Evolutionary conservation across 2,113 vertebrate genomes (phyloP).

Genomic region (Abramis brama): DNA sequence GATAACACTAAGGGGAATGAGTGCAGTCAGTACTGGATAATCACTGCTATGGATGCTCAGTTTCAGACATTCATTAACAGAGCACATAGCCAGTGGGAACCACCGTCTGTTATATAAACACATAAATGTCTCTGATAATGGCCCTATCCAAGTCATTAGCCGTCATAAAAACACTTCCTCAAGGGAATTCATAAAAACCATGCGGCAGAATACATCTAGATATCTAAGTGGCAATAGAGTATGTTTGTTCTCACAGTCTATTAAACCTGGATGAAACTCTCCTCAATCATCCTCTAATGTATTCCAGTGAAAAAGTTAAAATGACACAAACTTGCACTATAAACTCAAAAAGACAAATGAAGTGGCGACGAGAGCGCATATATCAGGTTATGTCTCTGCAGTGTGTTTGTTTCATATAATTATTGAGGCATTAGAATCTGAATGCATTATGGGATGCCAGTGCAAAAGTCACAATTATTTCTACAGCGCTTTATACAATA

Average conservation of each 20-base stretch:
- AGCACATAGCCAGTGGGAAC: neutral
- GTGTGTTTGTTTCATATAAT: conserved; percentile 1
- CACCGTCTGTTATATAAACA: conserved; percentile 13
- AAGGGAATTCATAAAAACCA: conserved; percentile 9
- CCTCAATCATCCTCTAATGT: neutral
- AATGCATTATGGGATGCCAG: neutral
- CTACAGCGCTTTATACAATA: neutral
- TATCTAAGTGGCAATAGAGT: neutral
- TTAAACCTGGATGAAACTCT: neutral
- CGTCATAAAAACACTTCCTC: neutral
- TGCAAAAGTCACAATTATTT: neutral
- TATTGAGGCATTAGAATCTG: neutral
- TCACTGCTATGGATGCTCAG: neutral
- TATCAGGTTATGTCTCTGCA: neutral
- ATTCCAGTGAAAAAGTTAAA: neutral
- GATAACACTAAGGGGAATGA: neutral
- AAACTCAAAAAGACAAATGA: conserved; percentile 4
- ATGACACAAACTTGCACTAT: neutral
- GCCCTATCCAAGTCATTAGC: neutral
- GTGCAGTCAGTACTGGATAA: neutral
- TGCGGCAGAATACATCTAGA: neutral
- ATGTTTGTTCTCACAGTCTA: neutral
- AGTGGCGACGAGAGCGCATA: neutral
- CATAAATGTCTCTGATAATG: neutral
- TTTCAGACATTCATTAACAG: neutral